A percentile compares a stretch with the other conserved stretches of the same genome.
phyloP scores from a whole-genome alignment of 2,113 vertebrate genomes.

The Promerops cafer region DNA sequence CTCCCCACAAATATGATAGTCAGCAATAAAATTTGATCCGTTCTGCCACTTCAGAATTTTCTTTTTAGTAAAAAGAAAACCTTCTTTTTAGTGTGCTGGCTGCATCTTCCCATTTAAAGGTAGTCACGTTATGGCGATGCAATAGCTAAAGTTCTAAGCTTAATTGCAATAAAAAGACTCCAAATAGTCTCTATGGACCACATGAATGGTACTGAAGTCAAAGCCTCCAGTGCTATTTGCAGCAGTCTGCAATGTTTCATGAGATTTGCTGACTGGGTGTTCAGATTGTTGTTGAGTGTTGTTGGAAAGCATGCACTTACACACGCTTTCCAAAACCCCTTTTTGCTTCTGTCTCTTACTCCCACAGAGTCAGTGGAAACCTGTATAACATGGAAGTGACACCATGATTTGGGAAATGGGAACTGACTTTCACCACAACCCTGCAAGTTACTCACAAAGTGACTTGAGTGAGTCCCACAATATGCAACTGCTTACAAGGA shows the following conservation, averaged over 20 bases:
- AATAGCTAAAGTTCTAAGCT: not conserved
- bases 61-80: no score
- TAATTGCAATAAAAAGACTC: not conserved
- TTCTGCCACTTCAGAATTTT: not conserved
- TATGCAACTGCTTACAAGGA: not conserved
- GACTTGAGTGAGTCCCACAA: not conserved
- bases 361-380: not conserved
- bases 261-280: not conserved
- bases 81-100: not conserved
- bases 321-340: not conserved
- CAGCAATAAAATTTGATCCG: not conserved
- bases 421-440: not conserved
- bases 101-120: not conserved
- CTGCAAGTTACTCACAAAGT: not conserved
- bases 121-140: fast-evolving
- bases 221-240: not conserved
- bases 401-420: not conserved
- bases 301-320: not conserved
- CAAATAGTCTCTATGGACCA: not conserved
- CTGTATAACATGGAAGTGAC: not conserved
- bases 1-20: not conserved
- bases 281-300: not conserved
- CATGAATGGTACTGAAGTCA: not conserved
- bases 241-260: not conserved
- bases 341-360: not conserved